phyloP scores from a whole-genome alignment of 2,888 invertebrate species.

The Chrysotoxum bicinctum region DNA sequence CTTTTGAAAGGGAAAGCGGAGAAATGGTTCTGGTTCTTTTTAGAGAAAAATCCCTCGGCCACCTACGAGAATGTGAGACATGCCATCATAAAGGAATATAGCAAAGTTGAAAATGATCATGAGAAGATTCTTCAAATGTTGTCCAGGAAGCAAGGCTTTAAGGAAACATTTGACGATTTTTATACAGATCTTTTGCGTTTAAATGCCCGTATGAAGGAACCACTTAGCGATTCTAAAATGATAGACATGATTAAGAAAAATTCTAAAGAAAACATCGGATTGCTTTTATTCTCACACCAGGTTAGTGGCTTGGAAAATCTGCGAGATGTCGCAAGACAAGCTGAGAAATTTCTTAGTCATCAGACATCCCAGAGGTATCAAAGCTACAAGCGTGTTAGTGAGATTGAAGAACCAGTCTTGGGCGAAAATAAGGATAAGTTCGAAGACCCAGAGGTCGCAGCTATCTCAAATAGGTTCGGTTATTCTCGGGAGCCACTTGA shows the following conservation, averaged over 20 bases:
- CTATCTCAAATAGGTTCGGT: neutral
- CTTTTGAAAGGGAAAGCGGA: constrained; percentile 14
- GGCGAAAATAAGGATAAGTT: neutral
- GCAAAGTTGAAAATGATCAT: neutral
- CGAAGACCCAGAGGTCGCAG: neutral
- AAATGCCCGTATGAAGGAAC: constrained; percentile 1
- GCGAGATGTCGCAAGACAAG: neutral
- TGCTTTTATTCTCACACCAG: neutral
- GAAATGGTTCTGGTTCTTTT: neutral
- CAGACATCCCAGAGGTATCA: neutral
- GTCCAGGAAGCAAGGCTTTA: neutral
- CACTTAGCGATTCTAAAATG: neutral
- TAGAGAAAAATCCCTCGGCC: neutral
- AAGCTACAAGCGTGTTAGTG: neutral
- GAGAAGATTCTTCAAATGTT: neutral
- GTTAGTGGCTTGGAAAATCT: neutral
- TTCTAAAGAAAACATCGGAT: neutral
- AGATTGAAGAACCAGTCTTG: neutral
- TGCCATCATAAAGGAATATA: neutral
- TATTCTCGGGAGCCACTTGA: neutral
- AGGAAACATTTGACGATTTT: constrained; percentile 21
- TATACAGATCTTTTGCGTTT: neutral
- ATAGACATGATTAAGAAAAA: constrained; percentile 9
- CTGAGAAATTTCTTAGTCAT: neutral
- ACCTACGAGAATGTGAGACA: neutral